phyloP scores from a whole-genome alignment of 2,113 vertebrate species.

The Nanorana parkeri region DNA sequence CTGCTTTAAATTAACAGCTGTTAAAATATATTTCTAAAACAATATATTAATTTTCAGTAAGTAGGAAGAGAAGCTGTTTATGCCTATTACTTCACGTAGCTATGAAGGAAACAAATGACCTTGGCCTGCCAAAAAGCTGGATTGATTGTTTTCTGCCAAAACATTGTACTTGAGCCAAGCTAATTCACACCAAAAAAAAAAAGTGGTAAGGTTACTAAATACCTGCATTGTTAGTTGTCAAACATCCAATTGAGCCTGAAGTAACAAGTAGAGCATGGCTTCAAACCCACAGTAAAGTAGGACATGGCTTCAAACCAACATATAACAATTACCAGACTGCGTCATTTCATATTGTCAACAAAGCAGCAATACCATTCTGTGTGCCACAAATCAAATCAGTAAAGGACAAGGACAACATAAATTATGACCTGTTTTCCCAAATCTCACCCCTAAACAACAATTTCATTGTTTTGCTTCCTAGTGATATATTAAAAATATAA shows the following conservation, averaged over 20 bases:
- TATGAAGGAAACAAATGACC: neutral
- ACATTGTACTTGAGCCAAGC: neutral
- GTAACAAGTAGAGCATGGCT: constrained; percentile 7
- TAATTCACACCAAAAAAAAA: constrained; percentile 14
- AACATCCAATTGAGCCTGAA: neutral
- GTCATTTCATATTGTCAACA: neutral
- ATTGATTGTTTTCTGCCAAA: neutral
- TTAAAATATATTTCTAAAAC: no score
- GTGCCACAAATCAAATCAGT: neutral
- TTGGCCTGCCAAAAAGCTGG: constrained; percentile 6
- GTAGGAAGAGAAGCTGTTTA: no score
- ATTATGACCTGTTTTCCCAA: neutral
- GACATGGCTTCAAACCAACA: constrained; percentile 3
- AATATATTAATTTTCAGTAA: no score
- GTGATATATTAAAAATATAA: no score
- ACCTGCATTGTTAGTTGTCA: neutral
- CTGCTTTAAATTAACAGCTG: no score
- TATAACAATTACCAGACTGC: neutral
- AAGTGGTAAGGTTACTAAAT: neutral
- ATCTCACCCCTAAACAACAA: no score
- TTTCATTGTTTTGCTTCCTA: no score
- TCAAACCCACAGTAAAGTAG: constrained; percentile 13
- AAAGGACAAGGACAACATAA: neutral
- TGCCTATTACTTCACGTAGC: neutral
- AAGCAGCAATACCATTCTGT: no score